Base-by-base conservation (phyloP, 2,888 invertebrate genomes). In the Helobdella robusta region DNA sequence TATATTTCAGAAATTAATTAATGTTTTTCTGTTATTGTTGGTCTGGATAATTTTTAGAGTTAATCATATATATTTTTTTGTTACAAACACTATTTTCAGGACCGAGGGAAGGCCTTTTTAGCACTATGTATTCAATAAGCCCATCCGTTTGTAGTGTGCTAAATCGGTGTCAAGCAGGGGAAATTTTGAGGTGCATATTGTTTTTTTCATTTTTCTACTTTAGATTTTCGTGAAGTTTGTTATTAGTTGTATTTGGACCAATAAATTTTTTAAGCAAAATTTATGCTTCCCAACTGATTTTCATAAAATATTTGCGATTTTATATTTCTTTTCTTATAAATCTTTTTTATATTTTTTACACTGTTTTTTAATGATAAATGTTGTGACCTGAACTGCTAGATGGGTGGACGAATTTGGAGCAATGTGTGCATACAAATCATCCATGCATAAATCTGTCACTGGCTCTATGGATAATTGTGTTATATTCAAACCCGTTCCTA, bases 81-180 rank as follows among this genome's bases (percentile, higher is more conserved):
- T n/a, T n/a, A n/a, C n/a, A n/a, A n/a, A n/a, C n/a, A n/a, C n/a
- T n/a, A n/a, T n/a, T n/a, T n/a, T n/a, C n/a, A n/a, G n/a, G n/a
- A n/a, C n/a, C n/a, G n/a, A n/a, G n/a, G n/a, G n/a, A n/a, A n/a
- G n/a, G n/a, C n/a, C n/a, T n/a, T n/a, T n/a, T n/a, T n/a, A n/a
- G n/a, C n/a, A 56, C 56, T n/a, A 56, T 56, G 56, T 56, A 56
- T 11, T 30, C 56, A n/a, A 56, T 56, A n/a, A 25, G 30, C 28
- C 56, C 56, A 1, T 56, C 56, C n/a, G 30, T 30, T n/a, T 56
- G 56, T n/a, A 56, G 56, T 30, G 25, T 56, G n/a, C 30, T 56
- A 28, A 30, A 30, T 30, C 25, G 32, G n/a, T 56, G 56, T n/a
- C 28, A n/a, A 18, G 56, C 56, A 30, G 56, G 56, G 30, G 56